Evolutionary conservation across 2,797 vertebrate genomes (phyloP), one percentile per base, ranked within the genome.

Genomic region (Pyrocephalus nanus): DNA sequence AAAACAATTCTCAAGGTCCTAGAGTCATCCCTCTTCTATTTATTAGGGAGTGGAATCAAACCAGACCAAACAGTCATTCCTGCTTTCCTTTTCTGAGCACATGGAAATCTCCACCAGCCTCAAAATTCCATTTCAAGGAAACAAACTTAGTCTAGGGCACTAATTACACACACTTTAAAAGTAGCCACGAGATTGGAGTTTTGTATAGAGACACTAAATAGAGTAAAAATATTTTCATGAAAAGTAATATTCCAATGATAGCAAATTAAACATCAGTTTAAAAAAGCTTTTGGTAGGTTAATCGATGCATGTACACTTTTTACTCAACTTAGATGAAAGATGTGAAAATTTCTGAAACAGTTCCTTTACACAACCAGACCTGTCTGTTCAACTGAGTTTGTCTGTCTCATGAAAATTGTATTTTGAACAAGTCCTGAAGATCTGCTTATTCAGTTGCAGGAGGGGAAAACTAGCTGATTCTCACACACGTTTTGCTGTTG

Each of bases 321-420:
- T 12, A 21, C 23, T 70, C 26, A 34, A 17, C 11, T 42, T 25
- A 21, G 20, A 64, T 2, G 17, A 45, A 77, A 77, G 36, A 62
- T 1, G 2, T 5, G 6, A 48, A 55, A 17, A 38, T 2, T 48
- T 43, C 54, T 45, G 23, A 3, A 53, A 8, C 80, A 27, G 58
- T 55, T 69, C 53, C 51, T 86, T 61, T 16, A 64, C 5, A 2
- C 12, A 6, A 53, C 23, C 4, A 74, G 73, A 67, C 4, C 4
- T 23, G 54, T 19, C 65, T 36, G 9, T 29, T 15, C 5, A 51
- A 27, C 0, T 26, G 42, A 34, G 32, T 17, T 23, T 15, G 45
- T 3, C 36, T 55, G 13, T 16, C 53, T 40, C 54, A 11, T 2
- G 7, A 58, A 65, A 58, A 17, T 0, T 7, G 26, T 8, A 47